phyloP scores from a whole-genome alignment of 2,113 vertebrate genomes.

The Halichoerus grypus region DNA sequence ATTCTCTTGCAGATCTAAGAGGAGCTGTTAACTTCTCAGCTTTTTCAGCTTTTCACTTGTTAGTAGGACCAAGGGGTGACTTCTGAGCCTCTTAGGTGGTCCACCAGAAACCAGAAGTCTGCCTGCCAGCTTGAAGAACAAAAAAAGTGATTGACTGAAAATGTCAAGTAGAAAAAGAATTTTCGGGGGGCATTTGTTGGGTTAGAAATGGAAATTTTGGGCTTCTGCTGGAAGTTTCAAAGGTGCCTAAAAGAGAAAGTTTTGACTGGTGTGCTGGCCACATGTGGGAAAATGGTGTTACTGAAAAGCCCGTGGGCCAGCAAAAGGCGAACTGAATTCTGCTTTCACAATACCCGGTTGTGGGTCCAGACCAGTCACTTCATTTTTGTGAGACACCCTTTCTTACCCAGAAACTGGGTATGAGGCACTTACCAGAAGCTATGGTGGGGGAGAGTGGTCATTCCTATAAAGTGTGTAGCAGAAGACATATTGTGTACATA shows the following conservation, averaged over 20 bases:
- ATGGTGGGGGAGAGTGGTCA: not conserved
- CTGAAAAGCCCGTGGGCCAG: not conserved
- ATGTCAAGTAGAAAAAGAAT: not conserved
- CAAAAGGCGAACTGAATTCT: not conserved
- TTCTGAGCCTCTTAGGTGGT: not conserved
- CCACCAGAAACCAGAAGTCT: not conserved
- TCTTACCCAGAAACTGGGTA: not conserved
- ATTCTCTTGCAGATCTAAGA: not conserved
- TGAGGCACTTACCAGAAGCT: too few species aligned
- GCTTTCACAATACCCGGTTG: not conserved
- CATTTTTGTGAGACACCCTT: not conserved
- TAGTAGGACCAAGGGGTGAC: not conserved
- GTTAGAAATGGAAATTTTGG: constrained; percentile 57
- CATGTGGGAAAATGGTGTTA: accelerated
- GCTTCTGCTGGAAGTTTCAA: constrained; percentile 47
- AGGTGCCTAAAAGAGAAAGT: not conserved
- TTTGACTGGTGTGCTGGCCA: not conserved
- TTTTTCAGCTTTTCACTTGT: not conserved
- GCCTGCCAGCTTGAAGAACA: not conserved
- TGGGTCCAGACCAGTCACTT: not conserved
- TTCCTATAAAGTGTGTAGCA: not conserved
- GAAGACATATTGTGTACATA: not conserved
- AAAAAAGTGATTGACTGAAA: not conserved
- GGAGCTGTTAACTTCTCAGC: not conserved
- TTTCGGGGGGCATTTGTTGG: too few species aligned